Conservation (phyloP, 2,888 invertebrate genomes). For the Artemia sp. region DNA sequence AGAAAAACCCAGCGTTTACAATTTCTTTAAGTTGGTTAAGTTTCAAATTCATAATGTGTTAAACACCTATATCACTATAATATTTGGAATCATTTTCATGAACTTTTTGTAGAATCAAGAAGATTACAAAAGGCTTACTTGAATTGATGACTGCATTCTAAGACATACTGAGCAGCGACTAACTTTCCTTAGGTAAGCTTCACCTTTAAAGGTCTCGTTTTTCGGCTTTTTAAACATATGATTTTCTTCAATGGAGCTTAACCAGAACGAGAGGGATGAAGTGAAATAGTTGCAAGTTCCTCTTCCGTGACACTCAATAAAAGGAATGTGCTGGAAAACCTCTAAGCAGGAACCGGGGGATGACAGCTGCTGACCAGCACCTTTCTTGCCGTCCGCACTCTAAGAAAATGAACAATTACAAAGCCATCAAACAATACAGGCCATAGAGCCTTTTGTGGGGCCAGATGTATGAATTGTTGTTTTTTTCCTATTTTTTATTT, state of each 20-base stretch:
- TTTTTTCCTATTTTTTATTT: too few relatives aligned
- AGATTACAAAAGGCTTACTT: too few relatives aligned
- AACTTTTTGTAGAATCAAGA: too few relatives aligned
- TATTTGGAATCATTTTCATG: too few relatives aligned
- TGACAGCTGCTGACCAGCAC: conserved; percentile 5
- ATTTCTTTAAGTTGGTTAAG: too few relatives aligned
- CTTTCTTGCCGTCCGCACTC: conserved; percentile 7
- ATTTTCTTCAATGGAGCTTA: neutral
- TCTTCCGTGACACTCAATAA: neutral
- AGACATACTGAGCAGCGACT: conserved; percentile 3
- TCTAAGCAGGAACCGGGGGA: conserved; percentile 4
- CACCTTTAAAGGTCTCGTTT: neutral
- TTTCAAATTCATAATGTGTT: too few relatives aligned
- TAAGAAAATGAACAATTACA: neutral
- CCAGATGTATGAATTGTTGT: too few relatives aligned
- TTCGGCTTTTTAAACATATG: neutral
- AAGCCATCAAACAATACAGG: too few relatives aligned
- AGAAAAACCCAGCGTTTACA: too few relatives aligned
- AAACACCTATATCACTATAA: too few relatives aligned
- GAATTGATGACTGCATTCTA: neutral
- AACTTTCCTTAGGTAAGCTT: neutral
- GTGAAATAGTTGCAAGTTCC: conserved; percentile 1
- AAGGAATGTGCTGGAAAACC: neutral
- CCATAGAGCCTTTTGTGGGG: too few relatives aligned
- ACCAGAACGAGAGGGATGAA: neutral